Conservation (phyloP, 2,113 vertebrate species). For the cat (Felis catus) region DNA sequence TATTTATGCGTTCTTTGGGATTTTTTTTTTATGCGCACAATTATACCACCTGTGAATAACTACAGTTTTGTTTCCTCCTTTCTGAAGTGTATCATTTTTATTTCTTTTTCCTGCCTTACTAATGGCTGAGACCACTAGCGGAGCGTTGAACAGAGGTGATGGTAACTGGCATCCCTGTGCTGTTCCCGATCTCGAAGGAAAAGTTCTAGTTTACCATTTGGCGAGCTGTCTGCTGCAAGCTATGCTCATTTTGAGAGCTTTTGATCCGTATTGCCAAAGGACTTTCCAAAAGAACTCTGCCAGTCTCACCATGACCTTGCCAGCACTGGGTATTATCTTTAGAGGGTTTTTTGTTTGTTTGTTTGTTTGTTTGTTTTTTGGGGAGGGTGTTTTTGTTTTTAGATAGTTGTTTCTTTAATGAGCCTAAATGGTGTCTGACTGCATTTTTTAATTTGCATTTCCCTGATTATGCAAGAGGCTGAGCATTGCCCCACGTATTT, state of each 20-base stretch:
- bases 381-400: neutral
- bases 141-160: rapidly evolving
- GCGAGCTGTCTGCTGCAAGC: neutral
- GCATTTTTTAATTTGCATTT: neutral
- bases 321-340: neutral
- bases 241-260: neutral
- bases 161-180: neutral
- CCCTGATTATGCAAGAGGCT: neutral
- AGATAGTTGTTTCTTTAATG: neutral
- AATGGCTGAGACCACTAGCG: neutral
- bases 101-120: conserved; percentile 28
- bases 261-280: neutral
- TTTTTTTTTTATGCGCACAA: neutral
- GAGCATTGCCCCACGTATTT: rapidly evolving
- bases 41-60: neutral
- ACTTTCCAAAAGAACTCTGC: neutral
- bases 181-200: neutral
- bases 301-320: neutral
- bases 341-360: neutral
- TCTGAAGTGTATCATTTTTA: neutral
- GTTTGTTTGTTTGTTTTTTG: neutral
- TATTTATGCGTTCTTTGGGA: neutral
- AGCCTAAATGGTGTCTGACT: neutral
- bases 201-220: too few relatives aligned
- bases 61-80: neutral